Evolutionary conservation across 2,888 invertebrate species (phyloP).

Genomic region (Malthinus seriepunctatus): DNA sequence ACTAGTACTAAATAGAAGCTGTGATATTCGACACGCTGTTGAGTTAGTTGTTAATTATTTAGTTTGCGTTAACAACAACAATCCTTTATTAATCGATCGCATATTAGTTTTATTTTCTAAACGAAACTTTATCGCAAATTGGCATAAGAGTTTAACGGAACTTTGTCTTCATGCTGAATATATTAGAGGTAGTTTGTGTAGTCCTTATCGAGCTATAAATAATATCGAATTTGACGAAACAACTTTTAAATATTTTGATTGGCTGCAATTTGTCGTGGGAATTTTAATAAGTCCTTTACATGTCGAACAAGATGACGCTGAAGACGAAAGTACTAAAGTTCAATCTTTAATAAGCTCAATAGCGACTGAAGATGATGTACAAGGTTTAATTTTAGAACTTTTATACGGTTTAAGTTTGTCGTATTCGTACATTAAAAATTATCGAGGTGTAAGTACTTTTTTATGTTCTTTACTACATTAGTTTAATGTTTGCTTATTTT

Average conservation of each 20-base stretch:
- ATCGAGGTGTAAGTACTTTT: conserved; percentile 51
- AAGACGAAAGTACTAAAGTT: conserved; percentile 37
- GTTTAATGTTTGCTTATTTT: conserved; percentile 33
- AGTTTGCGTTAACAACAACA: conserved; percentile 38
- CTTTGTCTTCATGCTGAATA: conserved; percentile 42
- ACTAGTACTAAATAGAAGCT: conserved; percentile 38
- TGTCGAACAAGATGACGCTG: conserved; percentile 34
- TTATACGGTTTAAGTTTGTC: conserved; percentile 49
- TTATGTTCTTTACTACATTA: conserved; percentile 20
- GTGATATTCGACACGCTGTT: conserved; percentile 25
- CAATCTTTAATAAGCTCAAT: conserved; percentile 29
- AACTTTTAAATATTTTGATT: conserved; percentile 40
- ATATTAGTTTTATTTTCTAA: conserved; percentile 40
- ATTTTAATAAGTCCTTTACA: conserved; percentile 36
- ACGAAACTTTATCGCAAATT: conserved; percentile 33
- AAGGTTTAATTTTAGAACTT: conserved; percentile 45
- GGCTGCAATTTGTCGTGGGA: conserved; percentile 42
- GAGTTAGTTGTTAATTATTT: conserved; percentile 41
- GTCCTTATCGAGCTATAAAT: conserved; percentile 31
- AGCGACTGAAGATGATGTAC: conserved; percentile 39
- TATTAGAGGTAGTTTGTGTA: conserved; percentile 40
- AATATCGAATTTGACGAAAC: conserved; percentile 37
- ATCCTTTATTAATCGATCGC: conserved; percentile 36
- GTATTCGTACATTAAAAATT: conserved; percentile 50
- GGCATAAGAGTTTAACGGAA: conserved; percentile 30